phyloP scores from a whole-genome alignment of 1,140 invertebrate species.

The Muscidifurax raptorellus region DNA sequence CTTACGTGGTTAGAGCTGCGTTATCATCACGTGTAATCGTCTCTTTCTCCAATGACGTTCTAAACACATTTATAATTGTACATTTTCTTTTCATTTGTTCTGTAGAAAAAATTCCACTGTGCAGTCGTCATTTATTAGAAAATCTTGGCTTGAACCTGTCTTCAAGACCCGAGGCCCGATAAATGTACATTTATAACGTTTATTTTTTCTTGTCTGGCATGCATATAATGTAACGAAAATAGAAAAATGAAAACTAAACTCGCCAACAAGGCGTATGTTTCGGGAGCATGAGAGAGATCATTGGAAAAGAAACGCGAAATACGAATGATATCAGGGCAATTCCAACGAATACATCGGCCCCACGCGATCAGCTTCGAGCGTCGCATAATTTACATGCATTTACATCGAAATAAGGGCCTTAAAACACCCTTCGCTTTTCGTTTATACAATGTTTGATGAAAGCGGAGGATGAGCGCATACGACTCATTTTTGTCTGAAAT shows the following conservation, averaged over 20 bases:
- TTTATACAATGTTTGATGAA: not conserved
- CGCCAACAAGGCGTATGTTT: not conserved
- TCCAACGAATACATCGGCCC: not conserved
- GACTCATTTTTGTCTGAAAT: not conserved
- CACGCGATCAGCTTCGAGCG: not conserved
- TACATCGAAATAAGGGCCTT: slow-evolving; percentile 15
- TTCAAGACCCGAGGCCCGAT: not conserved
- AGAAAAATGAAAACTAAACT: not conserved
- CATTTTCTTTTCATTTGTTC: slow-evolving; percentile 33
- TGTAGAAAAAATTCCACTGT: slow-evolving; percentile 48
- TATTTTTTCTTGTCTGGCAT: not conserved
- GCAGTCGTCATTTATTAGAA: slow-evolving; percentile 34
- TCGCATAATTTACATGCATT: slow-evolving; percentile 5
- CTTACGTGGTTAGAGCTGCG: slow-evolving; percentile 9
- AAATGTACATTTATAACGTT: slow-evolving; percentile 23
- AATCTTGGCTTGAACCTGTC: slow-evolving; percentile 27
- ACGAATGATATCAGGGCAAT: not conserved
- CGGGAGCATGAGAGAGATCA: not conserved
- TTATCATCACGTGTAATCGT: not conserved
- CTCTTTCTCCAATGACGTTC: slow-evolving; percentile 33
- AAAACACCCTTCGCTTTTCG: not conserved
- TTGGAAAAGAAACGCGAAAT: not conserved
- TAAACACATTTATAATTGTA: slow-evolving; percentile 41
- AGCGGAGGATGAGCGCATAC: not conserved
- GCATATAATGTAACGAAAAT: slow-evolving; percentile 6